Evolutionary conservation across 2,797 vertebrate genomes (phyloP), one percentile per base, ranked within the genome.

Genomic region (Psittacula derbiana): DNA sequence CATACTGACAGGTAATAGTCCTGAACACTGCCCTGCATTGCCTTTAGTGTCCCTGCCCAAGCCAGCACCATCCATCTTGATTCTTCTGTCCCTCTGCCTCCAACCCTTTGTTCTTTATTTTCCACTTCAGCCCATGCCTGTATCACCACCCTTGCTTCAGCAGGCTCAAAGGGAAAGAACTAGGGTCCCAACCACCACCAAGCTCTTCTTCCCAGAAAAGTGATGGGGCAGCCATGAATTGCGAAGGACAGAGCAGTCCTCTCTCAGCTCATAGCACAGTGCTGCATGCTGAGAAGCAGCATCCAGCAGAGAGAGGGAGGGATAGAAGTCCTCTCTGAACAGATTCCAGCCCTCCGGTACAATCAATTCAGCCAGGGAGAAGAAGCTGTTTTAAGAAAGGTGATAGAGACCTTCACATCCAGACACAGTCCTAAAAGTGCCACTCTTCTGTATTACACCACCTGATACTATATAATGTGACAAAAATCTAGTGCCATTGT

Each of bases 1-100:
- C 17, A 24, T 2, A 10, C 6, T 30, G 49, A n/a, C 36, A 50
- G 27, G 2, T 2, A 43, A 27, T 0, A 24, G 19, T 10, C 49
- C 40, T 4, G 1, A 19, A 66, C 30, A 11, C 15, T 43, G 20
- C 41, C 41, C 36, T 28, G 38, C 10, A 5, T 0, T 33, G 66
- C 24, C 43, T 50, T 38, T 13, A 28, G 36, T 18, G 44, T 41
- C 23, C 17, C 33, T 65, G 52, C 36, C 31, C 47, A 33, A 64
- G 58, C 27, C 69, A 93, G n/a, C 31, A 69, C 12, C 3, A 7
- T 1, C 8, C 16, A 31, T 4, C 11, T 23, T 24, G 6, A 8
- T 36, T 30, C 62, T 64, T 60, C 36, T 27, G 19, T 30, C 38
- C 36, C 33, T n/a, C 67, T 58, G 44, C 27, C 25, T 81, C 66